Evolutionary conservation across 2,113 vertebrate species (phyloP).

Genomic region (Mungos mungo): DNA sequence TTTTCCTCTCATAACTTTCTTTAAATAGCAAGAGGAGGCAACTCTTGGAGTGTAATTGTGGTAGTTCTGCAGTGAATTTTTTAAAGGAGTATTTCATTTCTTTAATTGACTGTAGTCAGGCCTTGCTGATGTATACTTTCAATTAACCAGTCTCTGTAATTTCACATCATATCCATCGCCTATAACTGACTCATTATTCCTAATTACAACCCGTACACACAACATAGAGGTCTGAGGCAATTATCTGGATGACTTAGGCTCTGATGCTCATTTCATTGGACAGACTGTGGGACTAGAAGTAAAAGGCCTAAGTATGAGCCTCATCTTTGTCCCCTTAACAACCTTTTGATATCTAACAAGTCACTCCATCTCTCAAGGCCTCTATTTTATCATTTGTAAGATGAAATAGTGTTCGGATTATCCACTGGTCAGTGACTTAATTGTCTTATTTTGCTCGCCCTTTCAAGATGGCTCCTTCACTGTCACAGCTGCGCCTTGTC

Average conservation of each 20-base stretch:
- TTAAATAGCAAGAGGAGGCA: not conserved
- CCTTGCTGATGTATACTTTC: not conserved
- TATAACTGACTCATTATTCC: not conserved
- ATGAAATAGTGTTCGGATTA: not conserved
- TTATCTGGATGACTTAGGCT: not conserved
- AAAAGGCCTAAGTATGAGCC: not conserved
- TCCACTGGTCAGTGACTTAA: not conserved
- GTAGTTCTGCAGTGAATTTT: slow-evolving; percentile 24
- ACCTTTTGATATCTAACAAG: not conserved
- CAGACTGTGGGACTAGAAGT: not conserved
- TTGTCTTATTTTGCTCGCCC: not conserved
- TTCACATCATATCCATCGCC: not conserved
- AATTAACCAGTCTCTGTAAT: not conserved
- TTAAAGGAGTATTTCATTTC: not conserved
- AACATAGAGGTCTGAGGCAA: not conserved
- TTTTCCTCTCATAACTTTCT: not conserved
- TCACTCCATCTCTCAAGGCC: not conserved
- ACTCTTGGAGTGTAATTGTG: not conserved
- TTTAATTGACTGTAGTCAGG: not conserved
- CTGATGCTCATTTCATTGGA: not conserved
- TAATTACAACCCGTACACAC: not conserved
- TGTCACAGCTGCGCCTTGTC: not conserved
- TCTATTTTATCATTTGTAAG: not conserved
- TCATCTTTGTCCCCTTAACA: not conserved
- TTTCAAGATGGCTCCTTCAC: not conserved